These are phyloP conservation scores for Agrilus planipennis DNA, from an alignment of 1,140 invertebrate genomes.

Conservation along the genomic window DNA sequence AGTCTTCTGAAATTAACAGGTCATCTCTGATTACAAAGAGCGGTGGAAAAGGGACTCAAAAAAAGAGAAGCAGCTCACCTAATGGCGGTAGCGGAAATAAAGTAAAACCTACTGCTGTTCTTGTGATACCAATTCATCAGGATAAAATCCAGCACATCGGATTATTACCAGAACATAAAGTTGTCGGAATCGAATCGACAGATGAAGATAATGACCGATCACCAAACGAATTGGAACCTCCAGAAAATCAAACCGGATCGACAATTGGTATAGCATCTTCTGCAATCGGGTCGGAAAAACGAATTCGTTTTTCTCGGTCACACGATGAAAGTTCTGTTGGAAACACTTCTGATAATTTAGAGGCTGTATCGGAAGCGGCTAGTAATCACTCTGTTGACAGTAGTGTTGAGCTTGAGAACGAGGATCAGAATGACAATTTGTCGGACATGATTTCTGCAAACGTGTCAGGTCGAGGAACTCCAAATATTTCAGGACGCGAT, in stretches of 20 bases:
- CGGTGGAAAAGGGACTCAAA: background rate
- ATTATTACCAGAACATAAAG: conserved; percentile 60
- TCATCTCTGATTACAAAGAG: no score
- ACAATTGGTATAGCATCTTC: conserved; percentile 18
- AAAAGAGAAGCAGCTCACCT: no score
- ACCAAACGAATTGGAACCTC: background rate
- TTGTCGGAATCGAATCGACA: conserved; percentile 27
- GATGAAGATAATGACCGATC: no score
- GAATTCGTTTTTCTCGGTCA: conserved; percentile 64
- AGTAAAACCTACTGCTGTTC: conserved; percentile 32
- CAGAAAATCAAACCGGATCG: background rate
- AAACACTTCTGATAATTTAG: conserved; percentile 85
- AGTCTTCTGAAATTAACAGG: no score
- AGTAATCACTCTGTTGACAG: conserved; percentile 92
- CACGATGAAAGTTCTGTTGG: conserved; percentile 79
- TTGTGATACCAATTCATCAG: conserved; percentile 53
- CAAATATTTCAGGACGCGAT: conserved; percentile 70
- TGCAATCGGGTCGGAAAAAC: conserved; percentile 22
- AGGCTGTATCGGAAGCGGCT: conserved; percentile 88
- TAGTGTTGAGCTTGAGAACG: conserved; percentile 70
- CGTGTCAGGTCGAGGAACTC: conserved; percentile 77
- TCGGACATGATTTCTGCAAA: conserved; percentile 96
- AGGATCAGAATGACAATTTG: conserved; percentile 80
- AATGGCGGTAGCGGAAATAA: conserved; percentile 1
- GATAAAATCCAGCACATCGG: conserved; percentile 49